These are phyloP conservation scores for Xiphorhynchus elegans DNA, from an alignment of 2,113 vertebrate genomes.

Conservation along the genomic window DNA sequence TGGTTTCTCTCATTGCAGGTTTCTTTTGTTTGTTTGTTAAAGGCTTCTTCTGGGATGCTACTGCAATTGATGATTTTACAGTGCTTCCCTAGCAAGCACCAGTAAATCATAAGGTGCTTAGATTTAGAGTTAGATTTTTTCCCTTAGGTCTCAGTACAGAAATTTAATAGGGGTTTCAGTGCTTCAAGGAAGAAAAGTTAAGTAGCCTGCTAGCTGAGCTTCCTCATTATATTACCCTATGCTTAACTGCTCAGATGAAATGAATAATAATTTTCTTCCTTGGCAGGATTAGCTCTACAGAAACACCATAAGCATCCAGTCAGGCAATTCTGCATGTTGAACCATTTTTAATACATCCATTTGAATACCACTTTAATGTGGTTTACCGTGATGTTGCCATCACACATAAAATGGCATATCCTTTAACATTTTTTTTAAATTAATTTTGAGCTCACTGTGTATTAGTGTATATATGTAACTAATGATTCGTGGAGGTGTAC, in stretches of 20 bases:
- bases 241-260: constrained; percentile 42
- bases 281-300: neutral
- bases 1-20: neutral
- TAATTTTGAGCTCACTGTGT: neutral
- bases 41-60: neutral
- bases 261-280: constrained; percentile 41
- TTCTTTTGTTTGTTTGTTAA: neutral
- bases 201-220: constrained; percentile 19
- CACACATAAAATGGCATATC: neutral
- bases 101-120: constrained; percentile 33
- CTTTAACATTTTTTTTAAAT: neutral
- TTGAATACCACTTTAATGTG: constrained; percentile 26
- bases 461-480: neutral
- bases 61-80: neutral
- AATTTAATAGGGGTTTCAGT: constrained; percentile 38
- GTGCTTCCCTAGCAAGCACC: neutral
- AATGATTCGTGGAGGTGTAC: constrained; percentile 17
- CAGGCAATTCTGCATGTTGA: neutral
- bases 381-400: neutral
- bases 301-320: neutral
- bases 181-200: constrained; percentile 48
- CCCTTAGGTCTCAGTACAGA: neutral
- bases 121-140: neutral
- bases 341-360: neutral
- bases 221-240: constrained; percentile 28